These are phyloP conservation scores for Dicerorhinus sumatrensis DNA, from an alignment of 2,113 vertebrate genomes.

Conservation along the genomic window DNA sequence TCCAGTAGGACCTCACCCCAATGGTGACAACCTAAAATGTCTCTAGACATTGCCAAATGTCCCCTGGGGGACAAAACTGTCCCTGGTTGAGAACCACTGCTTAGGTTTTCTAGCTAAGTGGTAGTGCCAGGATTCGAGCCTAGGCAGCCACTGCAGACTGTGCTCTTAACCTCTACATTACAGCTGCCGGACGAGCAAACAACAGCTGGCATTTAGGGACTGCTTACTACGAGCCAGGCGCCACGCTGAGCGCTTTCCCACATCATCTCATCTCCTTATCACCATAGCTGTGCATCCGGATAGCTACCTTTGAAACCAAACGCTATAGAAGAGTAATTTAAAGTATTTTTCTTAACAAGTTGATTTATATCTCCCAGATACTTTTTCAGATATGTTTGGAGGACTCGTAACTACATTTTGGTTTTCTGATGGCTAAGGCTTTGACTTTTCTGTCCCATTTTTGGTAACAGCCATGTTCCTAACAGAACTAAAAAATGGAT, in stretches of 20 bases:
- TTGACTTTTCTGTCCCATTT: background rate
- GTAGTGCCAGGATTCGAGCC: background rate
- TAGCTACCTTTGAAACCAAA: background rate
- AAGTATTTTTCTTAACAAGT: slow-evolving; percentile 27
- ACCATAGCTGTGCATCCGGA: background rate
- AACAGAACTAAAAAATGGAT: background rate
- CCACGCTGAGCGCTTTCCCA: background rate
- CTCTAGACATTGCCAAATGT: background rate
- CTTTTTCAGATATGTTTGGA: slow-evolving; percentile 27
- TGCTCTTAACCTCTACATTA: background rate
- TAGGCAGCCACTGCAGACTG: background rate
- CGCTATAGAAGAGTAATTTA: background rate
- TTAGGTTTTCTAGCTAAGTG: background rate
- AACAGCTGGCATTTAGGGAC: background rate
- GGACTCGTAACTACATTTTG: slow-evolving; percentile 2
- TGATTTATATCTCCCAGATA: background rate
- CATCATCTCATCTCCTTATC: background rate
- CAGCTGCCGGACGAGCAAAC: too few relatives aligned
- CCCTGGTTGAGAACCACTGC: background rate
- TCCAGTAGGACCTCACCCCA: background rate
- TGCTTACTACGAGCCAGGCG: background rate
- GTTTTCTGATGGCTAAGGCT: background rate
- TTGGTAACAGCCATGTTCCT: background rate
- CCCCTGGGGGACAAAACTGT: background rate
- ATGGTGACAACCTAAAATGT: background rate